These are phyloP conservation scores for Bembecia ichneumoniformis DNA, from an alignment of 2,888 invertebrate species.

Conservation along the genomic window DNA sequence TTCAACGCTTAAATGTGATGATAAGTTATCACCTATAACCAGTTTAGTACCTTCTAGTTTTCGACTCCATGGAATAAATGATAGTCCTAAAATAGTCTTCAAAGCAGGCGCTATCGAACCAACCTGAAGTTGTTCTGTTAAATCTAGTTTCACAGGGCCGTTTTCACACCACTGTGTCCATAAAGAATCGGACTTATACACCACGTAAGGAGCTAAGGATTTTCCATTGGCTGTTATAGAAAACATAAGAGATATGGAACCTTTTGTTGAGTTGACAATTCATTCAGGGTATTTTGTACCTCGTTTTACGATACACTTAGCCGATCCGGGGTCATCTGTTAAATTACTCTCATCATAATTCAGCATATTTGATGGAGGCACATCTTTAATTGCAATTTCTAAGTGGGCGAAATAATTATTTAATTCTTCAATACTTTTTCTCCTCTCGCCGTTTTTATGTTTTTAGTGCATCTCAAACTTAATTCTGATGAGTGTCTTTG, in stretches of 20 bases:
- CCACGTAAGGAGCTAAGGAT: neutral
- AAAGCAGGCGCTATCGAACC: slow-evolving; percentile 14
- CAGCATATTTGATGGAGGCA: neutral
- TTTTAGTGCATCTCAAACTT: neutral
- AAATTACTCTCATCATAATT: neutral
- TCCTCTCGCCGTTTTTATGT: neutral
- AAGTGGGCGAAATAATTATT: neutral
- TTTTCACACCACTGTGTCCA: neutral
- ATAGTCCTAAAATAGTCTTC: neutral
- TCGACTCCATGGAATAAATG: too few species aligned
- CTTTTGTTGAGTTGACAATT: neutral
- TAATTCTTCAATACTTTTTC: neutral
- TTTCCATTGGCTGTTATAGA: neutral
- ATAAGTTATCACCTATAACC: too few species aligned
- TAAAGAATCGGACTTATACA: neutral
- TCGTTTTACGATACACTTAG: neutral
- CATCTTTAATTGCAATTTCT: neutral
- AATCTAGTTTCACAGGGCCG: slow-evolving; percentile 1
- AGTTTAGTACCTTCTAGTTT: too few species aligned
- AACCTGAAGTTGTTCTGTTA: slow-evolving; percentile 4
- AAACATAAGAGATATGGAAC: neutral
- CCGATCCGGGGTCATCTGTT: neutral
- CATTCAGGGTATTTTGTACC: neutral
- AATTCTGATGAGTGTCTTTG: neutral
- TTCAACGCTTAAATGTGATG: too few species aligned